phyloP scores from a whole-genome alignment of 1,140 invertebrate genomes.

The Trypoxylus dichotomus region DNA sequence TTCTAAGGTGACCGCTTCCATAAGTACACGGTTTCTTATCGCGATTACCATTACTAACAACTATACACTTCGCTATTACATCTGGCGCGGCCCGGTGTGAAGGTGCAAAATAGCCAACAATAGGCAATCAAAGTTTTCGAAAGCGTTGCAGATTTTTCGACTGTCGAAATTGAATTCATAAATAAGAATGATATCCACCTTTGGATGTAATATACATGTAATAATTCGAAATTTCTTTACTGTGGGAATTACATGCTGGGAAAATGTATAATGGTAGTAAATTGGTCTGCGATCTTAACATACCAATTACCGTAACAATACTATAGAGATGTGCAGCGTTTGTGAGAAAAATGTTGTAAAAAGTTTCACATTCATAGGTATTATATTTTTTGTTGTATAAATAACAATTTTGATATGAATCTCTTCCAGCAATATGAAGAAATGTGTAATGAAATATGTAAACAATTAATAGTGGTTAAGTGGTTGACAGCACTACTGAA shows the following conservation, averaged over 20 bases:
- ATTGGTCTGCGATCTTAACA: background rate
- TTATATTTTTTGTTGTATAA: no score
- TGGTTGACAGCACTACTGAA: no score
- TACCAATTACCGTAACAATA: constrained; percentile 1
- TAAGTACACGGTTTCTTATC: background rate
- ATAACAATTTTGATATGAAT: no score
- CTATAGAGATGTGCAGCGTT: background rate
- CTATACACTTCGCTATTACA: background rate
- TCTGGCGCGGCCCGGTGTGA: background rate
- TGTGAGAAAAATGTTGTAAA: background rate
- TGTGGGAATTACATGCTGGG: background rate
- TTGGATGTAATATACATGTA: background rate
- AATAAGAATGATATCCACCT: background rate
- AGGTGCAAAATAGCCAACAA: background rate
- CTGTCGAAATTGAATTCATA: constrained; percentile 12
- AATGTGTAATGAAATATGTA: no score
- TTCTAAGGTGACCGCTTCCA: background rate
- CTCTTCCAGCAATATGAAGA: no score
- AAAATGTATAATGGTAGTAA: background rate
- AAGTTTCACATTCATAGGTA: background rate
- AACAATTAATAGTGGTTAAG: no score
- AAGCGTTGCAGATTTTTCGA: background rate
- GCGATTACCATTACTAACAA: background rate
- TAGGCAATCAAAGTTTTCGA: constrained; percentile 1
- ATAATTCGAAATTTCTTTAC: background rate